These are phyloP conservation scores for Pholis gunnellus DNA, from an alignment of 2,113 vertebrate species.

Conservation along the genomic window DNA sequence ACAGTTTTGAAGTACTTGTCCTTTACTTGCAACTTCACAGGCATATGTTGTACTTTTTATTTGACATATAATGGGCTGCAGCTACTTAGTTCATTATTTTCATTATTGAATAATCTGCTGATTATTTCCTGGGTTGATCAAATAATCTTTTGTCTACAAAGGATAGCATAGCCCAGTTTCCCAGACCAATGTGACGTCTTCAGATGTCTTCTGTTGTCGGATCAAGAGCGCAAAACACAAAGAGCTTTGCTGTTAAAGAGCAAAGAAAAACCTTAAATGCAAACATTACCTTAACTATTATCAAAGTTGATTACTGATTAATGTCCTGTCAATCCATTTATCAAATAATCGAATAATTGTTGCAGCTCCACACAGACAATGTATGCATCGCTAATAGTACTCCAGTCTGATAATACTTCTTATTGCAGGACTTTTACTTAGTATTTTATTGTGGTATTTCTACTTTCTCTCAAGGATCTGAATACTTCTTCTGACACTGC, in stretches of 20 bases:
- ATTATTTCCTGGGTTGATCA: not conserved
- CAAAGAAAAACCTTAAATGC: not conserved
- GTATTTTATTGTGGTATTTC: not conserved
- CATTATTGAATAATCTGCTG: not conserved
- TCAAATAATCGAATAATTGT: not conserved
- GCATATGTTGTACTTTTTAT: not conserved
- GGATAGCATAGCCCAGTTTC: not conserved
- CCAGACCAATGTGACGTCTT: not conserved
- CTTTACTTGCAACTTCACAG: not conserved
- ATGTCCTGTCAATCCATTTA: not conserved
- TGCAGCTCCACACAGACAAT: not conserved
- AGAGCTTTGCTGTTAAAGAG: not conserved
- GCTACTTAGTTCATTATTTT: not conserved
- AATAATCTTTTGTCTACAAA: not conserved
- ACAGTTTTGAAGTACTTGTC: not conserved
- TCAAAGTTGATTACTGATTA: not conserved
- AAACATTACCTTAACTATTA: not conserved
- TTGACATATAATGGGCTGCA: not conserved
- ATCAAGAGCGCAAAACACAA: not conserved
- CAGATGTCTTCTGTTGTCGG: not conserved
- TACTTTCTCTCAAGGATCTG: not conserved
- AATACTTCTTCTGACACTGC: not conserved
- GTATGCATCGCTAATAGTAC: not conserved
- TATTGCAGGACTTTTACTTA: not conserved
- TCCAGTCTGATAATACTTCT: not conserved